Evolutionary conservation across 2,113 vertebrate genomes (phyloP).

Genomic region (Oceanodroma tethys): DNA sequence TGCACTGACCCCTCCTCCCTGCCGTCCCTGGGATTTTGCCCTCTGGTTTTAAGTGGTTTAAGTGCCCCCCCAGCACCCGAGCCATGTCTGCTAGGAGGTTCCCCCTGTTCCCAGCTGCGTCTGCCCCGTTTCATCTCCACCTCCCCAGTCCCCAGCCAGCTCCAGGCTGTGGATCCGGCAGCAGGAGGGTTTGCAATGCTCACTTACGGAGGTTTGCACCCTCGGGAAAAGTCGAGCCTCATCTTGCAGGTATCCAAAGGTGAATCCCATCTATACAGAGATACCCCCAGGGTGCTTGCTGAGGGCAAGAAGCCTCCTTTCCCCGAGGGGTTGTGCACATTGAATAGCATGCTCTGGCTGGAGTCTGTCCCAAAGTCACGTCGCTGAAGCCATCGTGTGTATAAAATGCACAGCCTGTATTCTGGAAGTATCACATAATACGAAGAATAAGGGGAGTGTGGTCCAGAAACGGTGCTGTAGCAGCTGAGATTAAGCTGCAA

Average conservation of each 20-base stretch:
- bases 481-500: neutral
- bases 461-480: neutral
- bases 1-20: neutral
- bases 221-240: neutral
- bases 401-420: neutral
- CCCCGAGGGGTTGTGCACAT: no score
- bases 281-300: neutral
- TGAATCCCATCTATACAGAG: no score
- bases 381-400: accelerated
- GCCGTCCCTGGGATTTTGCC: neutral
- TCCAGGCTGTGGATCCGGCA: neutral
- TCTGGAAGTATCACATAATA: neutral
- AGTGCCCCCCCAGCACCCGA: no score
- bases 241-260: neutral
- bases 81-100: neutral
- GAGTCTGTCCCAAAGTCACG: neutral
- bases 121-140: neutral
- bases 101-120: neutral
- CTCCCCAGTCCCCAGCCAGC: neutral
- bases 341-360: neutral
- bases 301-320: neutral
- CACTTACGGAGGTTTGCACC: neutral
- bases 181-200: neutral
- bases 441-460: neutral
- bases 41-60: neutral